A percentile compares a stretch with the other conserved stretches of the same genome.
phyloP scores from a whole-genome alignment of 2,113 vertebrate species.

The Mus spicilegus region DNA sequence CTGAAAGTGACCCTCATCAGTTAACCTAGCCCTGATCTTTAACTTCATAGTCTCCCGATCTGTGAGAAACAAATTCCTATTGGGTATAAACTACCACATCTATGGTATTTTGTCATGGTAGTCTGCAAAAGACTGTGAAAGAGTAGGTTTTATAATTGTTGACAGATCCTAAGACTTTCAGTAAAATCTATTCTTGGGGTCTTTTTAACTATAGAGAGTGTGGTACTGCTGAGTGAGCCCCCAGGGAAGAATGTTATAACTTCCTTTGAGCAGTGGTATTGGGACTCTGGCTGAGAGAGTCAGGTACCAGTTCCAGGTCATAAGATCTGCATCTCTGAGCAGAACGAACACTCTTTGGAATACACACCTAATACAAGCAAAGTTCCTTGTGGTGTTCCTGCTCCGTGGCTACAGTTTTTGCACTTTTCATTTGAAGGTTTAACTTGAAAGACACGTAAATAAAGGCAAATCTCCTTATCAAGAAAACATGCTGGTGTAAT shows the following conservation, averaged over 20 bases:
- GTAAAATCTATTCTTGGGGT: neutral
- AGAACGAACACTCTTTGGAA: neutral
- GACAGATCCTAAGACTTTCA: neutral
- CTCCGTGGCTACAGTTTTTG: neutral
- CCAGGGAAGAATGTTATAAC: neutral
- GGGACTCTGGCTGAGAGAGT: neutral
- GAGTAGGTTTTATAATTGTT: neutral
- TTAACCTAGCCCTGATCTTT: neutral
- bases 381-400: neutral
- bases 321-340: neutral
- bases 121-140: neutral
- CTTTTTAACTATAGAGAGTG: neutral
- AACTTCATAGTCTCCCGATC: neutral
- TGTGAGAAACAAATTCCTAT: neutral
- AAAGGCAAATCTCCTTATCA: conserved; percentile 46
- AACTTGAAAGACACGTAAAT: conserved; percentile 1
- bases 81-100: neutral
- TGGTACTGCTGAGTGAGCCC: neutral
- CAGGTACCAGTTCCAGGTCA: neutral
- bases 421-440: neutral
- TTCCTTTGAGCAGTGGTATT: neutral
- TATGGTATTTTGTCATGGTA: neutral
- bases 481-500: neutral
- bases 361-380: accelerated
- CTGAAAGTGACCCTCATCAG: neutral